Evolutionary conservation across 2,797 vertebrate species (phyloP).

Genomic region (Aulostomus chinensis): DNA sequence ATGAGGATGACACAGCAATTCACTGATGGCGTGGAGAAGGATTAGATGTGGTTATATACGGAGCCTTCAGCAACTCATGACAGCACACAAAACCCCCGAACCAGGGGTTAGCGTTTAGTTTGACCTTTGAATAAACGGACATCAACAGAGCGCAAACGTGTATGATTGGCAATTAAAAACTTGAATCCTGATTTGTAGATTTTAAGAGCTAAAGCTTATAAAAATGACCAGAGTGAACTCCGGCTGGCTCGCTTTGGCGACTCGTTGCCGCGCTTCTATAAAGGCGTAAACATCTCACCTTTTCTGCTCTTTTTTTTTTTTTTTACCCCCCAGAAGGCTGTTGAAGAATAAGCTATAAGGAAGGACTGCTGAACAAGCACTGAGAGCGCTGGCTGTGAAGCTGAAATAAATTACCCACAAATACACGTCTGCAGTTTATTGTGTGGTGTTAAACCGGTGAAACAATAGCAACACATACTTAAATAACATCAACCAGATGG

Average conservation of each 20-base stretch:
- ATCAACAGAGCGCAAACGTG: not conserved
- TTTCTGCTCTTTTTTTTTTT: not conserved
- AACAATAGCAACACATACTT: too few relatives aligned
- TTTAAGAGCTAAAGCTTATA: slow-evolving; percentile 4
- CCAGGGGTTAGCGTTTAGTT: not conserved
- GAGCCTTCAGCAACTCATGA: not conserved
- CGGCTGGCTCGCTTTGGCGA: slow-evolving; percentile 16
- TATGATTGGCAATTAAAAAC: slow-evolving; percentile 1
- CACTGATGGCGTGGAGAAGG: too few relatives aligned
- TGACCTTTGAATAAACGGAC: not conserved
- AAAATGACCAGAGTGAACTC: not conserved
- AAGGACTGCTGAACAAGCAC: slow-evolving; percentile 1
- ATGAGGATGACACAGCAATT: too few relatives aligned
- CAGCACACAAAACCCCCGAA: not conserved
- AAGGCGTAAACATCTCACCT: slow-evolving; percentile 7
- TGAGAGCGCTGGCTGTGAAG: slow-evolving; percentile 1
- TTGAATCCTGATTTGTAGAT: not conserved
- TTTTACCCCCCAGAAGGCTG: not conserved
- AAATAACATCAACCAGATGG: too few relatives aligned
- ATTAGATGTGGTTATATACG: not conserved
- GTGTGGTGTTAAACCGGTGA: not conserved
- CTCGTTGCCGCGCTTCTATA: not conserved
- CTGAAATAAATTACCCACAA: not conserved
- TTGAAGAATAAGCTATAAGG: not conserved
- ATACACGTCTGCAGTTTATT: slow-evolving; percentile 5